Conservation (phyloP, 2,797 vertebrate genomes). For the Aplochiton taeniatus region DNA sequence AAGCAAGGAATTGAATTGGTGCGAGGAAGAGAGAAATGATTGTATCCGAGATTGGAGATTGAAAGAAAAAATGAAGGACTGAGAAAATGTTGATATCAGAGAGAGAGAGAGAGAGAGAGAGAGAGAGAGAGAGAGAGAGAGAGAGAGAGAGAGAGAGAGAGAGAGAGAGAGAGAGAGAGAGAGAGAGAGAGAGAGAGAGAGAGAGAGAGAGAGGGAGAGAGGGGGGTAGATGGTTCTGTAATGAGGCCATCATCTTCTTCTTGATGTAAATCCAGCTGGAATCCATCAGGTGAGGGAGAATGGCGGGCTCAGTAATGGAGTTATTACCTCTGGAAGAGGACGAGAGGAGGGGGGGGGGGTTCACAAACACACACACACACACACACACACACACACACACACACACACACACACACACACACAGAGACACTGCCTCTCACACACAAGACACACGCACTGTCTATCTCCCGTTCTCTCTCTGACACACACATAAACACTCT, state of each 20-base stretch:
- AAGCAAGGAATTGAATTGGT: neutral
- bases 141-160: neutral
- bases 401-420: constrained; percentile 2
- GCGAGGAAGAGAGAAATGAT: neutral
- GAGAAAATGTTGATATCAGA: too few relatives aligned
- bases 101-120: neutral
- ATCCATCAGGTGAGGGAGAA: too few relatives aligned
- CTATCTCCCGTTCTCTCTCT: too few relatives aligned
- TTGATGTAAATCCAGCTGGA: too few relatives aligned
- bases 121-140: neutral
- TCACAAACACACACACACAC: constrained; percentile 2
- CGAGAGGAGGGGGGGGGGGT: neutral
- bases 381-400: constrained; percentile 4
- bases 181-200: neutral
- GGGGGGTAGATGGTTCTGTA: too few relatives aligned
- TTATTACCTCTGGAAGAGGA: neutral
- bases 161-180: neutral
- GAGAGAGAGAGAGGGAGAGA: neutral
- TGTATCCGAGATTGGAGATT: too few relatives aligned
- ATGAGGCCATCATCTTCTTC: too few relatives aligned
- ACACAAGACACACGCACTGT: neutral
- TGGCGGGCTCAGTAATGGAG: too few relatives aligned
- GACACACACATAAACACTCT: neutral
- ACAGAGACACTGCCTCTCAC: neutral
- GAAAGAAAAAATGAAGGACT: too few relatives aligned